These are phyloP conservation scores for Callospermophilus lateralis DNA, from an alignment of 2,113 vertebrate genomes.

Conservation along the genomic window DNA sequence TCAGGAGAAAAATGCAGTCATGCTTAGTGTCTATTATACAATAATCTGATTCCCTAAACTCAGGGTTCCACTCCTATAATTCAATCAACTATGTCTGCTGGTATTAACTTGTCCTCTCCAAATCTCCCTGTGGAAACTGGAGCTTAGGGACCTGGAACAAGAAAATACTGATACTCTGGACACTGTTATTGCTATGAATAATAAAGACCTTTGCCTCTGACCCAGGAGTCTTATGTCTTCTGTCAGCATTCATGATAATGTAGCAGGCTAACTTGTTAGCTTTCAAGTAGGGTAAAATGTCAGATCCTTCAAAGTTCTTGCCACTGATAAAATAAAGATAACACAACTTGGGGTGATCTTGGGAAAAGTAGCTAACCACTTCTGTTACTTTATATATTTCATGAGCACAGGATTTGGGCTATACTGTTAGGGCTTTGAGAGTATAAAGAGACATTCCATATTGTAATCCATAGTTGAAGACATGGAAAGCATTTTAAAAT, in stretches of 20 bases:
- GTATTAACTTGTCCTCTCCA: background rate
- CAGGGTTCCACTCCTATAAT: background rate
- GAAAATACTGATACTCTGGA: background rate
- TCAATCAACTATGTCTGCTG: background rate
- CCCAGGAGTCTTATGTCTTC: background rate
- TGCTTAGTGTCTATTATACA: background rate
- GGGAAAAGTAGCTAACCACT: background rate
- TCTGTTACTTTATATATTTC: conserved; percentile 9
- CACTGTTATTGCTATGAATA: background rate
- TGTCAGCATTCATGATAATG: background rate
- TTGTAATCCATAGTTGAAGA: background rate
- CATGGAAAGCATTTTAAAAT: background rate
- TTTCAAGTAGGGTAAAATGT: background rate
- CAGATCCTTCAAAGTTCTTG: conserved; percentile 28
- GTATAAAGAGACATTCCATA: background rate
- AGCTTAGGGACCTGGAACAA: background rate
- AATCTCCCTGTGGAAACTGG: background rate
- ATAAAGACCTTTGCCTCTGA: background rate
- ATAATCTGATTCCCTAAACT: background rate
- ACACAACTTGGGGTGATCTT: background rate
- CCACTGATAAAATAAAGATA: background rate
- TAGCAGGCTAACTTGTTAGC: background rate
- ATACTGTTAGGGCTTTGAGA: background rate
- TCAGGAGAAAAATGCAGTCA: background rate
- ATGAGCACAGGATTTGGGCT: background rate